These are phyloP conservation scores for Anhinga anhinga DNA, from an alignment of 2,113 vertebrate species.

Conservation along the genomic window DNA sequence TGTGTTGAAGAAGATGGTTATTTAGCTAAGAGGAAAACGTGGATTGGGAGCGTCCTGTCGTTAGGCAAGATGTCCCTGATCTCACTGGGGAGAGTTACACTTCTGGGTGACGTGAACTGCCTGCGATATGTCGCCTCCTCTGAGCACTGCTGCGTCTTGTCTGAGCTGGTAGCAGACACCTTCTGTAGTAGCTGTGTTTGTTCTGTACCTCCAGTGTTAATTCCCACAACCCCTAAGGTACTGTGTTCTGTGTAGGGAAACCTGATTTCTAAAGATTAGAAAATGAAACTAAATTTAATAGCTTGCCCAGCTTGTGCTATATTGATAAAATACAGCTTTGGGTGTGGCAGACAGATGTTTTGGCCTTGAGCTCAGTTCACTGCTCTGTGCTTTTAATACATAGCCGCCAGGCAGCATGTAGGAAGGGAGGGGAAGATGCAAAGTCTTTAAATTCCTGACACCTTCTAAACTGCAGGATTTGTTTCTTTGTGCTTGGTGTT, in stretches of 20 bases:
- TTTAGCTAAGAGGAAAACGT: not conserved
- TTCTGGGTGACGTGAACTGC: not conserved
- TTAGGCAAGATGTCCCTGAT: not conserved
- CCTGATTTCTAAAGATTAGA: not conserved
- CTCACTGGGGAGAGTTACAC: not conserved
- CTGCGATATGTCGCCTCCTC: not conserved
- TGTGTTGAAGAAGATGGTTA: not conserved
- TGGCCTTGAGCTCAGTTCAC: not conserved
- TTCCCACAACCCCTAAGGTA: not conserved
- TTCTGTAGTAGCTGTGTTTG: not conserved
- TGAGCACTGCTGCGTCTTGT: not conserved
- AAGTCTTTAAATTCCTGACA: not conserved
- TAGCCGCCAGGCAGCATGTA: rapidly evolving
- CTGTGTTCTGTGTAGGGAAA: not conserved
- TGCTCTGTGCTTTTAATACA: not conserved
- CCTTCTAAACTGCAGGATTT: not conserved
- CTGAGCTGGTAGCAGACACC: not conserved
- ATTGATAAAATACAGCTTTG: not conserved
- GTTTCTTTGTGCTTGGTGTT: not conserved
- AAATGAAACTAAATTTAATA: not conserved
- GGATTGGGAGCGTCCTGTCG: not conserved
- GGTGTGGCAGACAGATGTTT: not conserved
- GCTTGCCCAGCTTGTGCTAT: not conserved
- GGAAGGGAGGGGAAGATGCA: not conserved
- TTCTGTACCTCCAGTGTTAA: not conserved